Evolutionary conservation across 2,888 invertebrate genomes (phyloP).

Genomic region (Philereme vetulata): DNA sequence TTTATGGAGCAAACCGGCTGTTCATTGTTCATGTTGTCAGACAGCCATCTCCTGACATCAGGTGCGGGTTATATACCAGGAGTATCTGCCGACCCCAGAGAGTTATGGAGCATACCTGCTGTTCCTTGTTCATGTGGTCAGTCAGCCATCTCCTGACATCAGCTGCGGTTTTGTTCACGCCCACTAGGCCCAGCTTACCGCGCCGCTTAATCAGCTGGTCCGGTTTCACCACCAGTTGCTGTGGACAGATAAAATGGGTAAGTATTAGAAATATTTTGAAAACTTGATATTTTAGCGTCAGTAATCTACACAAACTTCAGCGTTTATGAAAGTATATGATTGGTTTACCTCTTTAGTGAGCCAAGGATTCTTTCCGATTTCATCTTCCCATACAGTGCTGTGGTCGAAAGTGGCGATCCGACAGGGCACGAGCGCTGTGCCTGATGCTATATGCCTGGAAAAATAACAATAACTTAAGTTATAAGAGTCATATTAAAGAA

Average conservation of each 20-base stretch:
- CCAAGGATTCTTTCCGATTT: constrained; percentile 93
- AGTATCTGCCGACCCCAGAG: no score
- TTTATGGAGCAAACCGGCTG: no score
- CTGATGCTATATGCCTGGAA: constrained; percentile 85
- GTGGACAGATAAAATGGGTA: constrained; percentile 35
- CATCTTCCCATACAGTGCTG: constrained; percentile 90
- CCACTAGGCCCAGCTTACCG: constrained; percentile 98
- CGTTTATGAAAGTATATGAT: constrained; percentile 19
- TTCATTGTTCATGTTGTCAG: no score
- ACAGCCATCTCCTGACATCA: no score
- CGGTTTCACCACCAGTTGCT: constrained; percentile 98
- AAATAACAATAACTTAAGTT: neutral
- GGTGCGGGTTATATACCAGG: no score
- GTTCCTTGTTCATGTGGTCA: constrained; percentile 92
- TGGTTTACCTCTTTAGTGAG: constrained; percentile 87
- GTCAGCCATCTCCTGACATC: constrained; percentile 94
- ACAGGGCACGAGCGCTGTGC: constrained; percentile 89
- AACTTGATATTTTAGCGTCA: no score
- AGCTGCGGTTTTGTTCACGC: constrained; percentile 93
- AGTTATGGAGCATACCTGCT: constrained; percentile 68
- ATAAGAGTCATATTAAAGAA: no score
- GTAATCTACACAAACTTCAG: no score
- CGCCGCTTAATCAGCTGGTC: constrained; percentile 99
- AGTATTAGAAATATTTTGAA: no score
- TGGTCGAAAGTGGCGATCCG: constrained; percentile 92